These are phyloP conservation scores for Dorcus parallelipipedus DNA, from an alignment of 2,888 invertebrate genomes.

Conservation along the genomic window DNA sequence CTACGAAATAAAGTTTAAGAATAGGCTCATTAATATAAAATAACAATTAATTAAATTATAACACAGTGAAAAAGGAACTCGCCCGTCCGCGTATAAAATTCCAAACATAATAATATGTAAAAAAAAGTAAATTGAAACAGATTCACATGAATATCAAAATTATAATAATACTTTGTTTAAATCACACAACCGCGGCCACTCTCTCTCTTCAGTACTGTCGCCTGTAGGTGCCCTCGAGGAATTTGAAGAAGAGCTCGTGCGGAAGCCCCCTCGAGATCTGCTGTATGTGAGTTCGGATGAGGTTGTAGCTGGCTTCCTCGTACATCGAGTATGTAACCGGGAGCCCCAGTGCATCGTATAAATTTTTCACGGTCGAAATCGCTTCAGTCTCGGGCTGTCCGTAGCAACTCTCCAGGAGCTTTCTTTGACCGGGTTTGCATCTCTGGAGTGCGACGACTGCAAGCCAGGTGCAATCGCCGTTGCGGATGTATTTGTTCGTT, in stretches of 20 bases:
- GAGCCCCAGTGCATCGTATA: slow-evolving; percentile 75
- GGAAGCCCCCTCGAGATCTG: slow-evolving; percentile 79
- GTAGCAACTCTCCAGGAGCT: slow-evolving; percentile 74
- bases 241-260: slow-evolving; percentile 77
- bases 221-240: slow-evolving; percentile 77
- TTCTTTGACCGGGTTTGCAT: slow-evolving; percentile 66
- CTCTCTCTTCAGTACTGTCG: slow-evolving; percentile 47
- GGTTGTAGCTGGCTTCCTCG: slow-evolving; percentile 80
- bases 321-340: slow-evolving; percentile 74
- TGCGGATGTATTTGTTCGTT: slow-evolving; percentile 94
- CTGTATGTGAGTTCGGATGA: slow-evolving; percentile 78
- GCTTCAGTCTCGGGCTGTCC: slow-evolving; percentile 65
- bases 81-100: no score
- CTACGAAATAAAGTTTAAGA: no score
- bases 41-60: no score
- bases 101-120: no score
- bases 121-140: no score
- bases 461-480: slow-evolving; percentile 96
- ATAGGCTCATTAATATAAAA: no score
- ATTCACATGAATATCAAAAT: no score
- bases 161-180: no score
- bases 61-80: no score
- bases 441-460: slow-evolving; percentile 84
- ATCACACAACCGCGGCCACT: no score
- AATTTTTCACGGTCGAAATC: slow-evolving; percentile 65